Conservation (phyloP, 2,888 invertebrate species). For the Vannuccia rotundouncinata region DNA sequence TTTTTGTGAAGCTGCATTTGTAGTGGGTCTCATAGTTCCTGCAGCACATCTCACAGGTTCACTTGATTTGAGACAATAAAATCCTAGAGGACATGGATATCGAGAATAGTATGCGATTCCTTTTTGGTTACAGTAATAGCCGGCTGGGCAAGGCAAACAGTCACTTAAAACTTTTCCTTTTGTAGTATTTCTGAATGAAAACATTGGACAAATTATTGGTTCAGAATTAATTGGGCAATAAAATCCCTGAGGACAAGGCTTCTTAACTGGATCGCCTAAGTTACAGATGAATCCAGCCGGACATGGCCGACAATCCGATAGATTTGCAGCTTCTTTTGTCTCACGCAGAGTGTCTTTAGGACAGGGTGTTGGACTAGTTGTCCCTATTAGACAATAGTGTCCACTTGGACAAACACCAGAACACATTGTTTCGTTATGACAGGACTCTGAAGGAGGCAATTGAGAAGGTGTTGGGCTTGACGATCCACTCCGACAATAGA, state of each 20-base stretch:
- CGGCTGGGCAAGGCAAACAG: conserved; percentile 50
- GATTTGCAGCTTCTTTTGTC: conserved; percentile 44
- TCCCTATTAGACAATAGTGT: conserved; percentile 48
- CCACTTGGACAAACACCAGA: conserved; percentile 46
- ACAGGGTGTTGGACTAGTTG: conserved; percentile 47
- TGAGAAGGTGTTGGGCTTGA: neutral
- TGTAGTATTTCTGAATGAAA: neutral
- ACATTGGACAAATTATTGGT: neutral
- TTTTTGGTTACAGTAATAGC: conserved; percentile 46
- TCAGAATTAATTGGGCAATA: conserved; percentile 43
- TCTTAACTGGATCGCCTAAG: conserved; percentile 45
- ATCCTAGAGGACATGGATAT: conserved; percentile 50
- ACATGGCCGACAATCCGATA: conserved; percentile 49
- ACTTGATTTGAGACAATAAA: conserved; percentile 48
- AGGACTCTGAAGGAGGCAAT: neutral
- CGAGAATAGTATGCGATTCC: conserved; percentile 47
- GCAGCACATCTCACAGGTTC: conserved; percentile 51
- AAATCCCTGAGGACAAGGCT: neutral
- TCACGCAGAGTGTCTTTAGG: conserved; percentile 48
- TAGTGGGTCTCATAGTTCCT: conserved; percentile 47
- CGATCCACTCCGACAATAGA: conserved; percentile 46
- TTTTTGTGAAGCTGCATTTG: conserved; percentile 44
- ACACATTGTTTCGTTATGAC: neutral
- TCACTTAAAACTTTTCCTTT: conserved; percentile 43
- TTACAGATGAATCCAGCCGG: conserved; percentile 50